Base-by-base conservation (phyloP, 1,140 invertebrate genomes). In the Calephelis nemesis region DNA sequence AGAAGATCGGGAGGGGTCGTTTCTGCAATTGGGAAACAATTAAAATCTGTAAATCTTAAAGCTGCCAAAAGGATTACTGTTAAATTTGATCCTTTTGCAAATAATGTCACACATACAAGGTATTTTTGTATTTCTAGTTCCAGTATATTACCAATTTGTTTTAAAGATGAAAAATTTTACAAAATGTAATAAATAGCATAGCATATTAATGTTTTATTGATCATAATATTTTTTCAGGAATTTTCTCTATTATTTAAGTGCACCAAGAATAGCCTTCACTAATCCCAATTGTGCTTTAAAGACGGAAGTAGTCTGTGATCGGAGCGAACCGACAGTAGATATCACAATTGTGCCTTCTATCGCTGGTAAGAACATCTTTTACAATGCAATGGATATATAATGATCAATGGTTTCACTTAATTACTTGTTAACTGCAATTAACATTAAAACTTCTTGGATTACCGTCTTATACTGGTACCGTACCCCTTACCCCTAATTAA, bases 21-120 rank as follows among this genome's bases (percentile, higher is more conserved):
- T 47, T 94, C 94, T 77, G 94, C 95, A 50, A 94, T 96, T 67
- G 85, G 79, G 54, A 95, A 96, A 84, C 95, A 97, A 85, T 71
- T 96, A 54, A 95, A 93, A 78, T 72, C 77, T 66, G 79, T 98
- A 8, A 96, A 95, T 92, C 92, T 97, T 15, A 96, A 96, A 87
- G 96, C 96, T n/a, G 95, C 96, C 0, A 95, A 95, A 77, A 94
- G 93, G 85, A 94, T 98, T 68, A 93, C 93, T 12, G 94, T 97
- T 58, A 94, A 95, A 79, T 97, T 98, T 77, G 97, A 98, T 92
- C 97, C 97, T 7, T 97, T 98, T 91, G 92, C 94, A 73, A 91
- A 94, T 72, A 95, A 95, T 83, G 94, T 94, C 52, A 90, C 85
- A 60, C 91, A 94, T 72, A 94, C 94, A 76, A 95, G 96, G 96